These are phyloP conservation scores for Barnardius zonarius DNA, from an alignment of 2,113 vertebrate species.

Conservation along the genomic window DNA sequence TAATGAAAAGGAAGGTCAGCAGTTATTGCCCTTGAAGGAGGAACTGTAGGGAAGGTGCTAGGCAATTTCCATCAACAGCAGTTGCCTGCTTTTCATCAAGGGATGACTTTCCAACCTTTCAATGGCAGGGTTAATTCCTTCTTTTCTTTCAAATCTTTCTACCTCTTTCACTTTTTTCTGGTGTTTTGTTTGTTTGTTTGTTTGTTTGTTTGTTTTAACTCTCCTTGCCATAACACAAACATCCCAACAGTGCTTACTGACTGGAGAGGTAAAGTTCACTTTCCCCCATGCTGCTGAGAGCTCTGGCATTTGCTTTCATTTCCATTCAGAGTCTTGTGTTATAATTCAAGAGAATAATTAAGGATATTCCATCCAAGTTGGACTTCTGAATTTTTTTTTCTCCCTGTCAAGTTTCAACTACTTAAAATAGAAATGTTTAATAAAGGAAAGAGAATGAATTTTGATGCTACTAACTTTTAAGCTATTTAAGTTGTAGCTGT, in stretches of 20 bases:
- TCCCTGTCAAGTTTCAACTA: not conserved
- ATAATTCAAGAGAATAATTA: not conserved
- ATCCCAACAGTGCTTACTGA: not conserved
- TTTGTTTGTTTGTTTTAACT: not conserved
- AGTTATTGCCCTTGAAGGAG: not conserved
- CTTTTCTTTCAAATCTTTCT: not conserved
- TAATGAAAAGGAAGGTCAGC: not conserved
- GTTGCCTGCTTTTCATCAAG: not conserved
- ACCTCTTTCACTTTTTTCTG: accelerated
- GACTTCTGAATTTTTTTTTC: not conserved
- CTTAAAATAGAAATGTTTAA: slow-evolving; percentile 56
- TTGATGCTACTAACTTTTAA: slow-evolving; percentile 60
- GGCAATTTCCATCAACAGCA: not conserved
- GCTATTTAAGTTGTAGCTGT: slow-evolving; percentile 60
- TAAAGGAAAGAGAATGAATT: slow-evolving; percentile 56
- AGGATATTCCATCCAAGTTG: not conserved
- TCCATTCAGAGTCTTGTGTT: not conserved
- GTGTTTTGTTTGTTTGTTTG: not conserved
- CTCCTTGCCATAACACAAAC: not conserved
- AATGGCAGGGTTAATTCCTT: not conserved
- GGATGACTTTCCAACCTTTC: not conserved
- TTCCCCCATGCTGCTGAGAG: accelerated
- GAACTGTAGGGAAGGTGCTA: not conserved
- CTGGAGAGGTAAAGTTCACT: not conserved
- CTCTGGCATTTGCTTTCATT: not conserved